A percentile compares a stretch with the other conserved stretches of the same genome.
Evolutionary conservation across 2,113 vertebrate species (phyloP).

Genomic region (Protobothrops flavoviridis): DNA sequence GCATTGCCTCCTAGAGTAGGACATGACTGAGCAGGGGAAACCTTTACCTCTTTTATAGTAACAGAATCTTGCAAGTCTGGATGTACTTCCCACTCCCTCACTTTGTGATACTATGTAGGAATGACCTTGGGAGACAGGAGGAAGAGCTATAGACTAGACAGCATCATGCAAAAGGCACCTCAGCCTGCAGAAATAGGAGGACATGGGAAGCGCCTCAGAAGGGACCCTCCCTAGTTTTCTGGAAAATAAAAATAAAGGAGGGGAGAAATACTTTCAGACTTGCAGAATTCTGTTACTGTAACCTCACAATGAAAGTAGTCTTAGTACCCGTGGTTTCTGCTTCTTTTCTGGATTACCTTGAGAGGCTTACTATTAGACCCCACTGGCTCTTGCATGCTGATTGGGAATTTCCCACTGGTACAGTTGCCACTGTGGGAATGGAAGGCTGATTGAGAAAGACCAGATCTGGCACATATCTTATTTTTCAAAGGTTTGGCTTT

Average conservation of each 20-base stretch:
- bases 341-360: neutral
- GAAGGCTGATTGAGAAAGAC: neutral
- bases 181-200: neutral
- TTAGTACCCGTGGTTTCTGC: neutral
- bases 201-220: neutral
- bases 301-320: neutral
- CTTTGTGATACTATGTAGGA: neutral
- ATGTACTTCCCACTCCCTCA: neutral
- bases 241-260: neutral
- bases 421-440: neutral
- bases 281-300: neutral
- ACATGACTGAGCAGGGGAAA: no score
- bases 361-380: neutral
- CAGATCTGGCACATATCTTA: neutral
- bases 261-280: neutral
- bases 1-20: no score
- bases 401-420: neutral
- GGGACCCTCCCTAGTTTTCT: neutral
- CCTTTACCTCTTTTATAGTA: neutral
- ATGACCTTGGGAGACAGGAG: neutral
- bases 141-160: neutral
- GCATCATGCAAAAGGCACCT: neutral
- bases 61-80: neutral
- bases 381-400: neutral
- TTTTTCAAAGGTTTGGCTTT: neutral